phyloP scores from a whole-genome alignment of 2,113 vertebrate genomes.

The Struthio camelus region DNA sequence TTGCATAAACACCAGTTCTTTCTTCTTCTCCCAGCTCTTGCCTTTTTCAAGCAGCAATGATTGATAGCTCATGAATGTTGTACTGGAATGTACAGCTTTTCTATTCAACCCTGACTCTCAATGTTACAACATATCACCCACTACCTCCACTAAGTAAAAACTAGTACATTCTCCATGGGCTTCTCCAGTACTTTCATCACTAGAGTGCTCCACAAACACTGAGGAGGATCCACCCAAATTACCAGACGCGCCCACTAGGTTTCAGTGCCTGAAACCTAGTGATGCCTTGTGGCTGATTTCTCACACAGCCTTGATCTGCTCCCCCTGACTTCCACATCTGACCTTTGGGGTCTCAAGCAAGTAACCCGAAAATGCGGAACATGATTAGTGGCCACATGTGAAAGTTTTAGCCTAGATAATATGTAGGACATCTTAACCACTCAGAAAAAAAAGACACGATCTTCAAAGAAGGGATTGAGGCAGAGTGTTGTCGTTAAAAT shows the following conservation, averaged over 20 bases:
- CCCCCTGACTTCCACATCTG: not conserved
- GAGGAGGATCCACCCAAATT: fast-evolving
- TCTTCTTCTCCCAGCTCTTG: not conserved
- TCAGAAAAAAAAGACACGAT: not conserved
- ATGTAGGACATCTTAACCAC: not conserved
- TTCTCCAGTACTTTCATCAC: not conserved
- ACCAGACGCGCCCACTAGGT: not conserved
- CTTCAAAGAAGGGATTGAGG: not conserved
- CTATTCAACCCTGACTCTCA: not conserved
- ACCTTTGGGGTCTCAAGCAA: not conserved
- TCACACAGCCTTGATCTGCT: not conserved
- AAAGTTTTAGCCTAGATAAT: not conserved
- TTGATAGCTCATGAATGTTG: not conserved
- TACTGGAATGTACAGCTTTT: not conserved
- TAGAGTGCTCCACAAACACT: not conserved
- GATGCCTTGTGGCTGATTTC: not conserved
- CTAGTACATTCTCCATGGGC: not conserved
- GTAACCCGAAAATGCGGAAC: not conserved
- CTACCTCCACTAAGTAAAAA: not conserved
- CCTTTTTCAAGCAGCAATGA: not conserved
- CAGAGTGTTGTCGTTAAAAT: not conserved
- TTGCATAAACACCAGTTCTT: not conserved
- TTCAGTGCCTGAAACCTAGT: not conserved
- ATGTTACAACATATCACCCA: not conserved
- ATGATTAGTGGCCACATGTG: not conserved